Base-by-base conservation (phyloP, 1,140 invertebrate genomes). In the Hesperophylax magnus region DNA sequence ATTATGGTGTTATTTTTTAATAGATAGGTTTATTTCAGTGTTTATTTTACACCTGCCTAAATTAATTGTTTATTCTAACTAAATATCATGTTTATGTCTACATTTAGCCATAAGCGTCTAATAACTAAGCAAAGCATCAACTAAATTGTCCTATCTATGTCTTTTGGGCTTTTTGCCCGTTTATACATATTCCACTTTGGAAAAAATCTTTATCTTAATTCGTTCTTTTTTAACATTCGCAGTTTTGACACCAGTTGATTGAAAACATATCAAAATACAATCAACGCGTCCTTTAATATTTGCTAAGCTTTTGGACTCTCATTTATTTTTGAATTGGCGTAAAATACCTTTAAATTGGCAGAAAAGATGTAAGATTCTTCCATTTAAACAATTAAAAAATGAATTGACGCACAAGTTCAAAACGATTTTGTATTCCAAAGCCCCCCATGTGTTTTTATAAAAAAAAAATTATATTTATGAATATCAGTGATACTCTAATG, bases 121-220 rank as follows among this genome's bases (percentile, higher is more conserved):
- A 17, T 15, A 11, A 27, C 63, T 67, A 67, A 67, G 63, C 63
- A n/a, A 67, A 67, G 63, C 63, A 7, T 61, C 58, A 31, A 67
- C 63, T 67, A 67, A 22, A 67, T 67, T 67, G 63, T 22, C 17
- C 63, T 67, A 67, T 67, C 63, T 67, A 67, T 14, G 5, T 6
- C 15, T 67, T 27, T 24, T 7, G 31, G 31, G 11, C 63, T 17
- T 17, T 11, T 15, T 8, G n/a, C 22, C 63, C n/a, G 0, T 34
- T 67, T 31, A n/a, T 27, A 22, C 11, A 22, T 11, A 6, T 17
- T 22, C 22, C 63, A 3, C 15, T 67, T 67, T 27, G 11, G 22
- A 15, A 27, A n/a, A 65, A 27, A 17, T n/a, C 14, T 27, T n/a
- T 67, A n/a, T 1, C 63, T n/a, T 15, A 22, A 11, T 17, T n/a